Evolutionary conservation across 2,797 vertebrate genomes (phyloP).

Genomic region (Sebastes alutus): DNA sequence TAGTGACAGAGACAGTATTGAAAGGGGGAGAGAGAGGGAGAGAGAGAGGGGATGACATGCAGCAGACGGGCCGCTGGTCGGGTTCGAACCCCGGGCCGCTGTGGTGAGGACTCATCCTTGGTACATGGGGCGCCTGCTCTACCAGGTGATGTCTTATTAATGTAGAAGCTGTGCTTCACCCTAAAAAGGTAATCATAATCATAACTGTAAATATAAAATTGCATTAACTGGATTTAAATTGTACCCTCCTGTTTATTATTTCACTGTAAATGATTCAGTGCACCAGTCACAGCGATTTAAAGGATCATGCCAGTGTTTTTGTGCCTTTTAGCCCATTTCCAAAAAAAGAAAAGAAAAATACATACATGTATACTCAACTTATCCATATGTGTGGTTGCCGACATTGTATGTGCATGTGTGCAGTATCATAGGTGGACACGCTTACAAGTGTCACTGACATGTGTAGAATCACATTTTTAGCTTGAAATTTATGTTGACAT

Average conservation of each 20-base stretch:
- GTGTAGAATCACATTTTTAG: background rate
- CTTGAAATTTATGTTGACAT: background rate
- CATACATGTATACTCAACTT: background rate
- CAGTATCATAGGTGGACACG: background rate
- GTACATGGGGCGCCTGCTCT: too few species aligned
- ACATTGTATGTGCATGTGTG: background rate
- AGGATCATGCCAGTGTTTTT: background rate
- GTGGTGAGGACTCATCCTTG: too few species aligned
- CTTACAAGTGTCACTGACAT: too few species aligned
- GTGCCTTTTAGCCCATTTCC: background rate
- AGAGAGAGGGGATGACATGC: too few species aligned
- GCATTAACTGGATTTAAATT: background rate
- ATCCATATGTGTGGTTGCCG: background rate
- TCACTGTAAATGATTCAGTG: background rate
- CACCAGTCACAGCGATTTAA: background rate
- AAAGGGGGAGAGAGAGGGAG: too few species aligned
- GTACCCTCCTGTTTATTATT: background rate
- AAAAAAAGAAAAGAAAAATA: background rate
- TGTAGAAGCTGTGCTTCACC: background rate
- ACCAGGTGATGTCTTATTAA: background rate
- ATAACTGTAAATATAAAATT: background rate
- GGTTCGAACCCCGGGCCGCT: too few species aligned
- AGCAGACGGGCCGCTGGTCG: too few species aligned
- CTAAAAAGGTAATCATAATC: background rate
- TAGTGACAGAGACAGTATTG: too few species aligned